phyloP scores from a whole-genome alignment of 2,888 invertebrate species.

The Lymantria monacha region DNA sequence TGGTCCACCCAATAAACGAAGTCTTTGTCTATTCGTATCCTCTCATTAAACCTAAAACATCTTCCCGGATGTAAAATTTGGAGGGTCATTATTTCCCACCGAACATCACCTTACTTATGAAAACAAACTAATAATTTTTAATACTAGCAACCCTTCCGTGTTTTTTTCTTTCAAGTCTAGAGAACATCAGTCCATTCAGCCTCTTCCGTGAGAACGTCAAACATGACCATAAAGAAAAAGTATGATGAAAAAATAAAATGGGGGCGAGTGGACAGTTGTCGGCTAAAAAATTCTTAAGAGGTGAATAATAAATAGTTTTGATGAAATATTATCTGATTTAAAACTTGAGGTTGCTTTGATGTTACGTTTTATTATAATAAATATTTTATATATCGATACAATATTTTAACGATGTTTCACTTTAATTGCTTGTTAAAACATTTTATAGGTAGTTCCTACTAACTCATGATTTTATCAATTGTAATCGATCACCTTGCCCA shows the following conservation, averaged over 20 bases:
- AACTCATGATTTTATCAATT: constrained; percentile 6
- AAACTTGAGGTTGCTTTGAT: constrained; percentile 40
- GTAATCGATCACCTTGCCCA: neutral
- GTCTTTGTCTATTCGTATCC: constrained; percentile 65
- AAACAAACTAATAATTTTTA: constrained; percentile 76
- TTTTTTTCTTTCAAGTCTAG: constrained; percentile 55
- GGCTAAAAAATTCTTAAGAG: constrained; percentile 57
- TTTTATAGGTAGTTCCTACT: constrained; percentile 12
- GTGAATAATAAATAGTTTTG: constrained; percentile 61
- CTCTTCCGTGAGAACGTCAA: constrained; percentile 79
- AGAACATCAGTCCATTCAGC: constrained; percentile 62
- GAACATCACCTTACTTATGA: constrained; percentile 61
- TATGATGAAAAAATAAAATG: constrained; percentile 56
- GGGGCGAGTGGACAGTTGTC: constrained; percentile 76
- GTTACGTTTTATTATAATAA: constrained; percentile 12
- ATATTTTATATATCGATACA: neutral
- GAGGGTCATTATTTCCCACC: constrained; percentile 79
- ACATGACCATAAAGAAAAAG: constrained; percentile 69
- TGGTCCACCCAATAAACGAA: constrained; percentile 55
- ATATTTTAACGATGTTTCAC: constrained; percentile 16
- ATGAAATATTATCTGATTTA: constrained; percentile 58
- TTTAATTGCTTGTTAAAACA: constrained; percentile 16
- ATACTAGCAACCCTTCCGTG: constrained; percentile 77
- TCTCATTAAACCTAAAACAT: constrained; percentile 66
- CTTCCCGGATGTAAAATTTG: constrained; percentile 73